Percentiles rank a stretch among this genome's conserved stretches.
Conservation (phyloP, 2,888 invertebrate species). For the Tupiocoris notatus region DNA sequence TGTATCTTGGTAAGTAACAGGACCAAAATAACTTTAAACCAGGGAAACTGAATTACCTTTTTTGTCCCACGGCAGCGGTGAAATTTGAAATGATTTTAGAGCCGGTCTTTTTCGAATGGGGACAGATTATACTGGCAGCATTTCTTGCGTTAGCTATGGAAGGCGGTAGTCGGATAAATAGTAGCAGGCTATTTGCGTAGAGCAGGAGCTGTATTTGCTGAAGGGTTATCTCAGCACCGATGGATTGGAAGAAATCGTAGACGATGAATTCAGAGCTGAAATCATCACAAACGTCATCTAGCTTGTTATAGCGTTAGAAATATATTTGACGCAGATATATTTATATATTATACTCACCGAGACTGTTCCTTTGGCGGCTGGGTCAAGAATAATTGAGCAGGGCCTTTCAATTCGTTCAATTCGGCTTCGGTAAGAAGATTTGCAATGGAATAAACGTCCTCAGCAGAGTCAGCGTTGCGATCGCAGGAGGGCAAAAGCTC, state of each 20-base stretch:
- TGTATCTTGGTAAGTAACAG: too few species aligned
- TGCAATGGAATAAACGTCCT: conserved; percentile 23
- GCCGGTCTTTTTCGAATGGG: conserved; percentile 18
- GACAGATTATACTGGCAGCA: conserved; percentile 6
- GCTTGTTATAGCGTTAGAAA: too few species aligned
- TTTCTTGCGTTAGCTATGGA: conserved; percentile 2
- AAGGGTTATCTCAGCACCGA: conserved; percentile 10
- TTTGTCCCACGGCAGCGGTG: conserved; percentile 5
- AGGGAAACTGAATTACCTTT: conserved; percentile 10
- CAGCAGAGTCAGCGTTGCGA: conserved; percentile 12
- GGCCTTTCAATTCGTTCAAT: conserved; percentile 20
- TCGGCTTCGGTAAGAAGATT: conserved; percentile 29
- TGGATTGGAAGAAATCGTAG: conserved; percentile 7
- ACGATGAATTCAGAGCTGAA: conserved; percentile 35
- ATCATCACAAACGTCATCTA: too few species aligned
- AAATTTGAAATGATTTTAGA: conserved; percentile 32
- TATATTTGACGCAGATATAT: too few species aligned
- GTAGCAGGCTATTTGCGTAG: conserved; percentile 37
- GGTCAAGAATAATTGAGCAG: conserved; percentile 33
- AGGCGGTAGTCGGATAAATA: conserved; percentile 20
- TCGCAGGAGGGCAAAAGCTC: conserved; percentile 41
- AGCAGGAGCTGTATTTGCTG: conserved; percentile 32
- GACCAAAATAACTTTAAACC: too few species aligned
- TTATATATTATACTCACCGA: too few species aligned
- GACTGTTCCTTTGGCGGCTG: conserved; percentile 7